Conservation (phyloP, 2,888 invertebrate genomes). For the Apamea epomidion region DNA sequence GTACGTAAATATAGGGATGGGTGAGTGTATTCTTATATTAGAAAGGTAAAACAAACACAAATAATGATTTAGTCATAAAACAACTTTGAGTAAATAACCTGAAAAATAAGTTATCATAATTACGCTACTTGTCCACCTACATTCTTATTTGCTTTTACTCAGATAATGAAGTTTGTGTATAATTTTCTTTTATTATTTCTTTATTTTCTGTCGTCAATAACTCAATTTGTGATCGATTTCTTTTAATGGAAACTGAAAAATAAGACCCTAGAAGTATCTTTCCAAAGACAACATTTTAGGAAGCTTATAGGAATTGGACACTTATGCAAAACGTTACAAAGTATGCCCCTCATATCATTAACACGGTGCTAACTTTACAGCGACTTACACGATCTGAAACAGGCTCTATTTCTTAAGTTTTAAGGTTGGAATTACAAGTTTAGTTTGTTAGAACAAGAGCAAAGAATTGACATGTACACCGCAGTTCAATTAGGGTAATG, state of each 20-base stretch:
- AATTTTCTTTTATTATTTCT: slow-evolving; percentile 36
- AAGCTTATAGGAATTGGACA: slow-evolving; percentile 74
- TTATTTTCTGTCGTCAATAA: slow-evolving; percentile 47
- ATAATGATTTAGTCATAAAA: slow-evolving; percentile 35
- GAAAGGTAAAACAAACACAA: slow-evolving; percentile 51
- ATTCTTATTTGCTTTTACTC: slow-evolving; percentile 58
- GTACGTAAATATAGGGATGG: slow-evolving; percentile 8
- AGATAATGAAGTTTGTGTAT: slow-evolving; percentile 6
- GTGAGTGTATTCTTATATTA: slow-evolving; percentile 34
- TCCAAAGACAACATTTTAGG: slow-evolving; percentile 59
- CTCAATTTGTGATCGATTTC: slow-evolving; percentile 51
- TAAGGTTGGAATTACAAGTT: slow-evolving; percentile 68
- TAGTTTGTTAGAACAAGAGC: slow-evolving; percentile 67
- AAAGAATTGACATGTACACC: slow-evolving; percentile 90
- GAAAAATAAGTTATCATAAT: slow-evolving; percentile 59
- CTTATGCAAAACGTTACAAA: slow-evolving; percentile 87
- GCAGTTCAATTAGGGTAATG: slow-evolving; percentile 90
- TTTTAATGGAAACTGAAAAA: slow-evolving; percentile 49
- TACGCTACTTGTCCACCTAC: slow-evolving; percentile 14
- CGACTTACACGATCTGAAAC: slow-evolving; percentile 51
- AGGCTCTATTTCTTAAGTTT: slow-evolving; percentile 20
- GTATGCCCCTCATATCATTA: slow-evolving; percentile 85
- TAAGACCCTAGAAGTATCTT: neutral
- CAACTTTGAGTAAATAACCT: slow-evolving; percentile 24
- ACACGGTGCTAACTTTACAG: slow-evolving; percentile 75